Evolutionary conservation across 1,140 invertebrate species (phyloP).

Genomic region (Drosophila repleta): DNA sequence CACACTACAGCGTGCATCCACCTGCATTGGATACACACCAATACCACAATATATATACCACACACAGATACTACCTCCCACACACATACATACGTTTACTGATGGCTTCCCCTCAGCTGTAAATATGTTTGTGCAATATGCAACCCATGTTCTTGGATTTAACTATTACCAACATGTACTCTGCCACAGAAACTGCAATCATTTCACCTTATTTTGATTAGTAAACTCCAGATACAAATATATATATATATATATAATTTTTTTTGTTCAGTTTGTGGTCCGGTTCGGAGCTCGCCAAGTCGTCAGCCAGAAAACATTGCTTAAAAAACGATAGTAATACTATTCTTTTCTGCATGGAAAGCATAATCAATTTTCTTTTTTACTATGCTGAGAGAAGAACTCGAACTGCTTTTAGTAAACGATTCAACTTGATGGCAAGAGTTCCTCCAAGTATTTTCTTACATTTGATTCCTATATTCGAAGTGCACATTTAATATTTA

Average conservation of each 20-base stretch:
- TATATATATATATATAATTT: background rate
- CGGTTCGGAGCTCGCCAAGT: background rate
- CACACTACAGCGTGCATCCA: slow-evolving; percentile 16
- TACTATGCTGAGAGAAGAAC: slow-evolving; percentile 3
- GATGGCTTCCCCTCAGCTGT: slow-evolving; percentile 68
- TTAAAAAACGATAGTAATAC: slow-evolving; percentile 5
- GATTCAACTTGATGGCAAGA: slow-evolving; percentile 29
- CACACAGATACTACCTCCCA: slow-evolving; percentile 16
- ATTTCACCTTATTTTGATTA: slow-evolving; percentile 2
- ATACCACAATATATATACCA: too few relatives aligned
- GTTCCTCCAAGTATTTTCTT: slow-evolving; percentile 11
- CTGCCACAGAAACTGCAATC: slow-evolving; percentile 5
- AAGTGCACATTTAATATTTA: slow-evolving; percentile 51
- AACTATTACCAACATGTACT: slow-evolving; percentile 46
- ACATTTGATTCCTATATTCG: slow-evolving; percentile 15
- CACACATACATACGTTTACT: slow-evolving; percentile 40
- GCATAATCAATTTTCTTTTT: slow-evolving; percentile 17
- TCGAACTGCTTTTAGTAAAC: slow-evolving; percentile 13
- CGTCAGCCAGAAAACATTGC: slow-evolving; percentile 6
- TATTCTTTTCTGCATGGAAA: slow-evolving; percentile 27
- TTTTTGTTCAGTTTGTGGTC: slow-evolving; percentile 3
- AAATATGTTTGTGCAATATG: slow-evolving; percentile 82
- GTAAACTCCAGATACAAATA: background rate
- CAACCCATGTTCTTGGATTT: slow-evolving; percentile 62
- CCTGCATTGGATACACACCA: slow-evolving; percentile 38